Evolutionary conservation across 2,797 vertebrate genomes (phyloP).

Genomic region (Borostomias antarcticus): DNA sequence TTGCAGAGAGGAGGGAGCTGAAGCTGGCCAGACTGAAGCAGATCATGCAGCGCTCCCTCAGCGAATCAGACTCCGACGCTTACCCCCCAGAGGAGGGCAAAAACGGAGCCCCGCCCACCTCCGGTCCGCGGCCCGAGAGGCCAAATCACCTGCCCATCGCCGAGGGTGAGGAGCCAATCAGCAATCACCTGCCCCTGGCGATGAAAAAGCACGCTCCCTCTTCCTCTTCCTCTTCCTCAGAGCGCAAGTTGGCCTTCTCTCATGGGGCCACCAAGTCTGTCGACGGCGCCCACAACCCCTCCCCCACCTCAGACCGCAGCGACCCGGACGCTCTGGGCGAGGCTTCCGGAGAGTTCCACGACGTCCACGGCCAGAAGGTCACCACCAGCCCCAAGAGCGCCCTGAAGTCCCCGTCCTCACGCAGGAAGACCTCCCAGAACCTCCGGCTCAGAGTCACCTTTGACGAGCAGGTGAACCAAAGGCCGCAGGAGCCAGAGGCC

Average conservation of each 20-base stretch:
- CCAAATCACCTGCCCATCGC: constrained; percentile 87
- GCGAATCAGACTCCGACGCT: constrained; percentile 89
- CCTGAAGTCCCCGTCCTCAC: constrained; percentile 95
- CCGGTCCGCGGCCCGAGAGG: constrained; percentile 76
- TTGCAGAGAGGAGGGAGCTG: constrained; percentile 78
- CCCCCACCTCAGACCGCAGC: constrained; percentile 86
- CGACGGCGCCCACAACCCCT: constrained; percentile 83
- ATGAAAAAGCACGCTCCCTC: constrained; percentile 83
- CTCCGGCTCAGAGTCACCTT: constrained; percentile 96
- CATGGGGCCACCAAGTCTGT: constrained; percentile 83
- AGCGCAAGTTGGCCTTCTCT: constrained; percentile 84
- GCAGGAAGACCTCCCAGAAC: constrained; percentile 92
- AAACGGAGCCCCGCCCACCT: constrained; percentile 53
- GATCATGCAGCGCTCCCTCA: constrained; percentile 92
- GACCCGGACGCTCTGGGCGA: constrained; percentile 84
- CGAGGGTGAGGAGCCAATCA: constrained; percentile 79
- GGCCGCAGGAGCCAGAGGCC: constrained; percentile 65
- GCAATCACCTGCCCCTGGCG: constrained; percentile 78
- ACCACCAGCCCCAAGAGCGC: constrained; percentile 96
- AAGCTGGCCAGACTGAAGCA: constrained; percentile 91
- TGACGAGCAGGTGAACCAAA: constrained; percentile 90
- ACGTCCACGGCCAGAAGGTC: constrained; percentile 79
- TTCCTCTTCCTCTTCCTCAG: too few species aligned
- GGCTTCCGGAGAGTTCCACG: constrained; percentile 41
- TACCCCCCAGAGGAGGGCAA: constrained; percentile 87